phyloP scores from a whole-genome alignment of 23 tunicate genomes.

The Styela clava region DNA sequence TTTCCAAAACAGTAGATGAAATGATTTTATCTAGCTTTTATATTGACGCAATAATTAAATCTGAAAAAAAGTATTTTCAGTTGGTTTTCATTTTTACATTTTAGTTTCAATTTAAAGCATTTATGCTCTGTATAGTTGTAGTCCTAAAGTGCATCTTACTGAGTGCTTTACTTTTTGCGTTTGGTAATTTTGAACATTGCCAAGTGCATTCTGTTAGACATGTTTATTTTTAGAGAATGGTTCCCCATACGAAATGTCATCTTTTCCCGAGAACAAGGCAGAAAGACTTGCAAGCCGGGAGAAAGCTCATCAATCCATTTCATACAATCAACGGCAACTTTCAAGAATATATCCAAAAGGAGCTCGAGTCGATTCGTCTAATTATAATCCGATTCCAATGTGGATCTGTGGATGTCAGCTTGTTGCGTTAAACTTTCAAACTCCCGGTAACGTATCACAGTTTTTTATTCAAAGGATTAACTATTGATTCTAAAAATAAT shows the following conservation, averaged over 20 bases:
- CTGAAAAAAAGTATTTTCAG: no score
- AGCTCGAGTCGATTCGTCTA: conserved; percentile 48
- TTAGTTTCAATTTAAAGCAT: no score
- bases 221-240: conserved; percentile 26
- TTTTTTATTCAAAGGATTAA: neutral
- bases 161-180: no score
- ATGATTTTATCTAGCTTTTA: no score
- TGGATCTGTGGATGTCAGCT: conserved; percentile 73
- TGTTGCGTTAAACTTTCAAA: conserved; percentile 69
- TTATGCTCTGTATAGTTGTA: no score
- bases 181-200: no score
- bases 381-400: conserved; percentile 61
- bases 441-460: conserved; percentile 34
- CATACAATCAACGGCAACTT: conserved; percentile 55
- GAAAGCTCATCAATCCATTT: conserved; percentile 39
- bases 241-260: conserved; percentile 68
- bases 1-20: no score
- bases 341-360: conserved; percentile 90
- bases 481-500: neutral
- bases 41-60: no score
- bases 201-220: no score
- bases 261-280: conserved; percentile 73
- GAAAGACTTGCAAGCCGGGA: conserved; percentile 60
- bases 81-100: no score
- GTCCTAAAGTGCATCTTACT: no score